Evolutionary conservation across 1,140 invertebrate species (phyloP), one percentile per base, ranked within the genome.

Genomic region (Lasioglossum albipes): DNA sequence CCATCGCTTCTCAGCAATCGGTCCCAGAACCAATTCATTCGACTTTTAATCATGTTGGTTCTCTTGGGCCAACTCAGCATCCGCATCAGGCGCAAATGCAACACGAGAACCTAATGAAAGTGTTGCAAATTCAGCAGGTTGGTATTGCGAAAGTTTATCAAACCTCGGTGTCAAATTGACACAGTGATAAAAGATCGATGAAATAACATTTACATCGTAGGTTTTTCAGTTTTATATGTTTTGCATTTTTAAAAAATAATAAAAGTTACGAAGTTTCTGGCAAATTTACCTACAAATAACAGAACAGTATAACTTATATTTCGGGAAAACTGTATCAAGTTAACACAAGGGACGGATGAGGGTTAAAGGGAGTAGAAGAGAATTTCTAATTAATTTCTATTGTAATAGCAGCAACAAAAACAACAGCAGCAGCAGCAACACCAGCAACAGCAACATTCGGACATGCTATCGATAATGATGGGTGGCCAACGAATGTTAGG

Each of bases 101-200:
- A 70, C 93, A 94, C 66, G 94, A 94, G 77, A 91, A 94, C 80
- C 84, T 94, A 27, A 91, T 94, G 90, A 94, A 94, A 88, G 91
- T 94, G 7, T 84, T 94, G 61, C 93, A 94, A 67, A 93, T 94
- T 73, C 94, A 94, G 81, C 93, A 94, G 89, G 91, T 91, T 65
- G 49, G 77, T 69, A 45, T 64, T 1, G 16, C 18, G n/a, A 22
- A 18, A 42, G 64, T 20, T 52, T 57, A 0, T 10, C 0, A 36
- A 68, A 16, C 0, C 16, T 22, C 16, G 16, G 27, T 27, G 27
- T 27, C 27, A 27, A 27, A 27, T 27, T 27, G 27, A 27, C 27
- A 27, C 27, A 27, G 27, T 27, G 27, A 27, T 27, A 27, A 27
- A 1, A 27, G 27, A 27, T 27, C 27, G 27, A 27, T 27, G 27